Conservation (phyloP, 2,888 invertebrate genomes). For the Carpatolechia fugitivella region DNA sequence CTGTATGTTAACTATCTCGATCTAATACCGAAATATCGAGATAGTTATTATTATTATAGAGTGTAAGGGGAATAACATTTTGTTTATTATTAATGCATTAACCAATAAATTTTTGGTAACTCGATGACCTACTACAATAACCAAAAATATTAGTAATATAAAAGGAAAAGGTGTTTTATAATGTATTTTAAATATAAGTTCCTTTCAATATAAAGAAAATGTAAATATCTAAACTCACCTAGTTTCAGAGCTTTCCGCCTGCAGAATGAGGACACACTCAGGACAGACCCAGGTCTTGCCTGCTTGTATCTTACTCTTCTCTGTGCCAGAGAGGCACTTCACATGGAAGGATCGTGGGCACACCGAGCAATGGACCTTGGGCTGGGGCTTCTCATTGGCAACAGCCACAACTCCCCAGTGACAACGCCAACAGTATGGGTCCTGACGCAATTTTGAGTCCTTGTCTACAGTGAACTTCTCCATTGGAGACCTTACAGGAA, state of each 20-base stretch:
- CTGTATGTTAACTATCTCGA: too few species aligned
- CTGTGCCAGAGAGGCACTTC: constrained; percentile 82
- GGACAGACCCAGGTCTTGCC: constrained; percentile 88
- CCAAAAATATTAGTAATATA: too few species aligned
- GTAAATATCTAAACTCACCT: constrained; percentile 61
- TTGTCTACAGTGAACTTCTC: background rate
- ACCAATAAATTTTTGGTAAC: too few species aligned
- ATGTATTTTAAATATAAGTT: too few species aligned
- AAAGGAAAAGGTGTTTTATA: too few species aligned
- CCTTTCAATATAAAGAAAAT: background rate
- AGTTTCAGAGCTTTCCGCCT: constrained; percentile 85
- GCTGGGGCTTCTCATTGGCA: constrained; percentile 54
- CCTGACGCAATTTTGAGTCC: constrained; percentile 39
- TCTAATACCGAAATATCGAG: too few species aligned
- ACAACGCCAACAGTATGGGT: constrained; percentile 95
- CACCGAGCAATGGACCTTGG: constrained; percentile 83
- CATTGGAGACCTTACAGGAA: background rate
- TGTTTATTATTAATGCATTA: too few species aligned
- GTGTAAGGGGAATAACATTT: too few species aligned
- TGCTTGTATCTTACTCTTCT: constrained; percentile 60
- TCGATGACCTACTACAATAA: too few species aligned
- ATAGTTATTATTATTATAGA: too few species aligned
- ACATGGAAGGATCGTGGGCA: constrained; percentile 93
- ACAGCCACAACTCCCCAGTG: constrained; percentile 83
- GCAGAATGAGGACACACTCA: constrained; percentile 87